Evolutionary conservation across 1,140 invertebrate genomes (phyloP), one percentile per base, ranked within the genome.

Genomic region (Zophobas atratus): DNA sequence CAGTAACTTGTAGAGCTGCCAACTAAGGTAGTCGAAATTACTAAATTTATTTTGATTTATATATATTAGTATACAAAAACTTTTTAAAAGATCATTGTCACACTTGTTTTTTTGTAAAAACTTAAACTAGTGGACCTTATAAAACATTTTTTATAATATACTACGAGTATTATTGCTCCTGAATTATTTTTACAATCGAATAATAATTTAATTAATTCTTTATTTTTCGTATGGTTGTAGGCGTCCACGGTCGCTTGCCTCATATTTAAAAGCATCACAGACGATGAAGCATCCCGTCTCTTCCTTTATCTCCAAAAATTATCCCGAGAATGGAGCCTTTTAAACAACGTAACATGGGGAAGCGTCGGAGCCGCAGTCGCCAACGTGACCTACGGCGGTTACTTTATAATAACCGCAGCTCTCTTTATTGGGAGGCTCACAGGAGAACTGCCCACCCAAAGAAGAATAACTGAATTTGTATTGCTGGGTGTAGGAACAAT

Each of bases 341-440:
- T 93, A 57, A 92, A 90, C 75, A 93, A 92, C 75, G 89, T 94
- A 41, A 93, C 92, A 0, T 93, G 92, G 92, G 92, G 90, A 80
- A 87, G 87, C 48, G 86, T 90, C 3, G 90, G 90, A 0, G 88
- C 90, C 4, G 86, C 90, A 0, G 91, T 91, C 72, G 90, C 90
- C n/a, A 90, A 92, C 77, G 90, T 89, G 75, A 89, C 88, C 81
- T 93, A 90, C 87, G 92, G 92, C 86, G 89, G 92, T 81, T 94
- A 93, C 86, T 86, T 92, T 81, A 92, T 94, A 75, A 91, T 94
- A 81, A 93, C 91, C 6, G 87, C 90, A 36, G 92, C 90, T 32
- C 87, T 94, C 34, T 87, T 94, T 5, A 84, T 94, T 76, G 92
- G 89, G 8, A 89, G 91, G 34, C 85, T 92, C 2, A 88, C 89